Evolutionary conservation across 2,888 invertebrate species (phyloP).

Genomic region (Cantharis nigra): DNA sequence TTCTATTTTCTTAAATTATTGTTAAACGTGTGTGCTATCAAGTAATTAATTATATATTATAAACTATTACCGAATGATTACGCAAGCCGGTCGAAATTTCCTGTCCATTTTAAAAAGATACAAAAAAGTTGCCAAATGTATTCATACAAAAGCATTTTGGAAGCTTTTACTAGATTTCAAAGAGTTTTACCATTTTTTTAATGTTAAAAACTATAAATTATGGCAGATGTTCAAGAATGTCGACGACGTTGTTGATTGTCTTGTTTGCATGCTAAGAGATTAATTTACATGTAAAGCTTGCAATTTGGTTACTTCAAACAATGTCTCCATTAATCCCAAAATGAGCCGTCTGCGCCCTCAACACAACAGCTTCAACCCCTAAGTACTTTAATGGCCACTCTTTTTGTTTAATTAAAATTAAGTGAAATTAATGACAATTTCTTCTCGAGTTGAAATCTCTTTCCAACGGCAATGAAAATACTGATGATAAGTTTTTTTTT

Average conservation of each 20-base stretch:
- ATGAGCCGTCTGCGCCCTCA: slow-evolving; percentile 44
- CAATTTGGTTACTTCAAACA: slow-evolving; percentile 52
- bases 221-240: slow-evolving; percentile 30
- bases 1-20: neutral
- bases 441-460: neutral
- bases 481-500: neutral
- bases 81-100: neutral
- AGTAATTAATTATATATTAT: neutral
- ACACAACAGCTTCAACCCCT: slow-evolving; percentile 18
- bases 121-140: neutral
- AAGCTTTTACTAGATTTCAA: neutral
- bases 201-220: neutral
- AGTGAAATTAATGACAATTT: slow-evolving; percentile 44
- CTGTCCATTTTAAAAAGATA: neutral
- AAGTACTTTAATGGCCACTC: slow-evolving; percentile 29
- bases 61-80: neutral
- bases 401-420: slow-evolving; percentile 45
- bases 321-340: slow-evolving; percentile 56
- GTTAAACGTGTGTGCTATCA: neutral
- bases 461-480: neutral
- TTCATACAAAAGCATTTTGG: neutral
- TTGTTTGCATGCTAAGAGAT: slow-evolving; percentile 56
- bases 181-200: neutral
- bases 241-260: slow-evolving; percentile 52
- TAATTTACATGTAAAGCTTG: slow-evolving; percentile 55